Evolutionary conservation across 2,113 vertebrate genomes (phyloP), one percentile per base, ranked within the genome.

Genomic region (Cyprinodon brontotheroides): DNA sequence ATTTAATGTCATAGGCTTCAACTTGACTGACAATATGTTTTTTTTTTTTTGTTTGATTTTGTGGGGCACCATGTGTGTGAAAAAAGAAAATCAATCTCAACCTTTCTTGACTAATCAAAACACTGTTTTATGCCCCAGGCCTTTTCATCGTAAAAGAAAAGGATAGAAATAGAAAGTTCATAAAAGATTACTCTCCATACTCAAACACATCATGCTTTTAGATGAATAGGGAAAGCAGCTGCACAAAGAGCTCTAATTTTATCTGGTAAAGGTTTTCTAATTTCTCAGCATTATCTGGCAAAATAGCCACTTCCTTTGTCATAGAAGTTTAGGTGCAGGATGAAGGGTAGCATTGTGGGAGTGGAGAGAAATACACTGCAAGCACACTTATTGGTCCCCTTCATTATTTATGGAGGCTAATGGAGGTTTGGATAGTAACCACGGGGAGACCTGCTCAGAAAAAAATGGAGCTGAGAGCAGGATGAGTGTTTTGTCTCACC

Each of bases 321-420:
- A 74, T 75, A 74, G 65, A 77, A 77, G 68, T 68, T 45, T 37
- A 36, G 61, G 70, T 86, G 74, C 72, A 73, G 50, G 75, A 60
- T 53, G 17, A 20, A 53, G 50, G 74, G 78, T 61, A 53, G 63
- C 69, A 36, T 38, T 4, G 22, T 29, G 41, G 39, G 15, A 14
- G 17, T 3, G 17, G 73, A 50, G 64, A 15, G 10, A 67, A 61
- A 76, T 77, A 83, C 78, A 82, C 65, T 77, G 66, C 77, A 74
- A 86, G 87, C 86, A 79, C 57, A 61, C 76, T 79, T 76, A 87
- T 91, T 89, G 84, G 77, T 77, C 48, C 39, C n/a, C 72, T 92
- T 83, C 79, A 91, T 92, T 91, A 91, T 92, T 92, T 76, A 91
- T 91, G 78, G 76, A 6, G 74, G 77, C 84, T 92, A 91, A 92